A percentile compares a stretch with the other conserved stretches of the same genome.
Conservation (phyloP, 1,140 invertebrate species). For the Listronotus oregonensis region DNA sequence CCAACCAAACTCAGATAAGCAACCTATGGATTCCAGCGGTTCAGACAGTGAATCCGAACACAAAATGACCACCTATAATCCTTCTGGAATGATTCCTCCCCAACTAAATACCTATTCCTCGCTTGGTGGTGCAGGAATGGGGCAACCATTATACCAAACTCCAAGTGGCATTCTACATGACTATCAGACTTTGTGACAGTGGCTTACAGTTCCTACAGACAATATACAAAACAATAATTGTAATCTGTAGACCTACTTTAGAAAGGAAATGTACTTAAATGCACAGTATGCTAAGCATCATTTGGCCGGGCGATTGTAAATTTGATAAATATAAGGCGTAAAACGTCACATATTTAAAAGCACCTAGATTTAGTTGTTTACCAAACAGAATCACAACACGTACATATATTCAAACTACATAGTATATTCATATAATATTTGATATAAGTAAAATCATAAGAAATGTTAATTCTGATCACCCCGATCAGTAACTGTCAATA, state of each 20-base stretch:
- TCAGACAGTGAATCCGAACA: conserved; percentile 54
- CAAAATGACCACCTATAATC: conserved; percentile 42
- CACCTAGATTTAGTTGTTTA: too few species aligned
- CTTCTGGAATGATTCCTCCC: conserved; percentile 41
- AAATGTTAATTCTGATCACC: too few species aligned
- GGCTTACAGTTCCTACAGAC: conserved; percentile 45
- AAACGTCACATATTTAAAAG: too few species aligned
- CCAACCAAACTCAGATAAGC: conserved; percentile 50
- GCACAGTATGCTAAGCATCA: too few species aligned
- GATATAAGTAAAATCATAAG: too few species aligned
- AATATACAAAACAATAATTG: conserved; percentile 24
- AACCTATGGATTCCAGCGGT: conserved; percentile 53
- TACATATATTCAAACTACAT: too few species aligned
- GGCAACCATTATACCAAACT: conserved; percentile 51
- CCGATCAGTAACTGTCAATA: too few species aligned
- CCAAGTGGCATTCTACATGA: conserved; percentile 52
- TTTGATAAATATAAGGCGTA: too few species aligned
- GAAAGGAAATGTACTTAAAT: too few species aligned
- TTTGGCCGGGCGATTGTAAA: too few species aligned
- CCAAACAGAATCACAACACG: too few species aligned
- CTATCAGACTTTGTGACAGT: conserved; percentile 57
- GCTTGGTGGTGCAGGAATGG: conserved; percentile 44
- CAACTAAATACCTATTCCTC: conserved; percentile 48
- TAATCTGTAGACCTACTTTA: conserved; percentile 31
- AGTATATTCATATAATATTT: too few species aligned